Conservation (phyloP, 2,888 invertebrate species). For the Drosophila leonis region DNA sequence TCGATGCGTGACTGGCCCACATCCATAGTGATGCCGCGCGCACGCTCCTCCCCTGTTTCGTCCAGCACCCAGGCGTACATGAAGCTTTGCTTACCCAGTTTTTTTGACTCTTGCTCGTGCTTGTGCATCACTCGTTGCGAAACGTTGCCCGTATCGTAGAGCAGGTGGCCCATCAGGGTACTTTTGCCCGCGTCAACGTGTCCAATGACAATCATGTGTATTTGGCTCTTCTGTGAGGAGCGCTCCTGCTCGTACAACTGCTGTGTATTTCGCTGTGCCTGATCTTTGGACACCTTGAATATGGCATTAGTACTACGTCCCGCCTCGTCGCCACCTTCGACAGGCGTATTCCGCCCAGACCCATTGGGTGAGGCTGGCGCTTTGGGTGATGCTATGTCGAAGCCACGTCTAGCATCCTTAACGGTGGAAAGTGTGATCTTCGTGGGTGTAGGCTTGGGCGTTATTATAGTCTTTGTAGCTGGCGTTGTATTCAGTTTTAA, state of each 20-base stretch:
- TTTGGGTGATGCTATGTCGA: conserved; percentile 87
- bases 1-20: conserved; percentile 97
- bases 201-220: conserved; percentile 96
- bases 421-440: conserved; percentile 70
- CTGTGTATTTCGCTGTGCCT: conserved; percentile 86
- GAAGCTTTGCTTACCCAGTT: conserved; percentile 98
- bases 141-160: conserved; percentile 94
- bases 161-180: conserved; percentile 95
- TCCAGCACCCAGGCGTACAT: conserved; percentile 99
- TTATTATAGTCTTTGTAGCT: conserved; percentile 15
- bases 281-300: conserved; percentile 83
- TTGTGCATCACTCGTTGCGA: conserved; percentile 96
- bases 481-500: conserved; percentile 21
- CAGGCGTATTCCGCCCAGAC: conserved; percentile 87
- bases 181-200: conserved; percentile 91
- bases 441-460: conserved; percentile 36
- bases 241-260: conserved; percentile 90
- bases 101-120: conserved; percentile 98
- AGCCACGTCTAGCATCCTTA: conserved; percentile 79
- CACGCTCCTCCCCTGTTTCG: conserved; percentile 98
- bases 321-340: conserved; percentile 73
- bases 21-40: conserved; percentile 99
- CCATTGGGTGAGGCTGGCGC: conserved; percentile 90
- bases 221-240: conserved; percentile 92
- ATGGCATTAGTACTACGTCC: conserved; percentile 47